Conservation (phyloP, 2,888 invertebrate species). For the Morpho achilles region DNA sequence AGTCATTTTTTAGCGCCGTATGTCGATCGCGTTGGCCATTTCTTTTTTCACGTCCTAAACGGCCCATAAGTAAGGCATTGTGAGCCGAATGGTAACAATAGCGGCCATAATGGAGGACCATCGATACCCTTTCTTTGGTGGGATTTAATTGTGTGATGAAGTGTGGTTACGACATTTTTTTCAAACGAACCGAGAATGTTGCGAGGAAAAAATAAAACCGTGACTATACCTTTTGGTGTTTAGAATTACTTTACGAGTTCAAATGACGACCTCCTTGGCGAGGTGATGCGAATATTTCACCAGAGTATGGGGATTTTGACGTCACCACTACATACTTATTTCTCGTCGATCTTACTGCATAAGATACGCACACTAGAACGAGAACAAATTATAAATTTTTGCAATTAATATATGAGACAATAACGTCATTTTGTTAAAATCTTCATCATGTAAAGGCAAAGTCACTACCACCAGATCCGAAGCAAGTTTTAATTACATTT, state of each 20-base stretch:
- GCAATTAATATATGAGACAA: too few species aligned
- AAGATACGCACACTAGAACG: too few species aligned
- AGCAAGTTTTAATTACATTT: too few species aligned
- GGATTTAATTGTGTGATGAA: constrained; percentile 78
- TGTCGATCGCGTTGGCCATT: constrained; percentile 52
- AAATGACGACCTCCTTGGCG: too few species aligned
- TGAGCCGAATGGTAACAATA: constrained; percentile 73
- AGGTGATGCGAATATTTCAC: too few species aligned
- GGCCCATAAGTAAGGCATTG: constrained; percentile 74
- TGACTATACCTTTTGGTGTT: constrained; percentile 7
- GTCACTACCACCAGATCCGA: too few species aligned
- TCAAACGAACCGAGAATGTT: constrained; percentile 30
- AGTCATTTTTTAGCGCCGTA: constrained; percentile 29
- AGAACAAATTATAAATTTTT: too few species aligned
- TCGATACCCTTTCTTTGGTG: constrained; percentile 75
- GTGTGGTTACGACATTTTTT: constrained; percentile 71
- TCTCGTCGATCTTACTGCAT: too few species aligned
- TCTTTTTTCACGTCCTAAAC: constrained; percentile 74
- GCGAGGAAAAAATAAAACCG: constrained; percentile 15
- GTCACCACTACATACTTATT: too few species aligned
- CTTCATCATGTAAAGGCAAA: too few species aligned
- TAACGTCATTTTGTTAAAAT: too few species aligned
- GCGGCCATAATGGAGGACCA: constrained; percentile 68
- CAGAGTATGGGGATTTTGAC: too few species aligned
- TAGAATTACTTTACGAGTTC: neutral